A percentile compares a stretch with the other conserved stretches of the same genome.
These are phyloP conservation scores for Cryptophagus acutangulus DNA, from an alignment of 2,888 invertebrate species.

Conservation along the genomic window DNA sequence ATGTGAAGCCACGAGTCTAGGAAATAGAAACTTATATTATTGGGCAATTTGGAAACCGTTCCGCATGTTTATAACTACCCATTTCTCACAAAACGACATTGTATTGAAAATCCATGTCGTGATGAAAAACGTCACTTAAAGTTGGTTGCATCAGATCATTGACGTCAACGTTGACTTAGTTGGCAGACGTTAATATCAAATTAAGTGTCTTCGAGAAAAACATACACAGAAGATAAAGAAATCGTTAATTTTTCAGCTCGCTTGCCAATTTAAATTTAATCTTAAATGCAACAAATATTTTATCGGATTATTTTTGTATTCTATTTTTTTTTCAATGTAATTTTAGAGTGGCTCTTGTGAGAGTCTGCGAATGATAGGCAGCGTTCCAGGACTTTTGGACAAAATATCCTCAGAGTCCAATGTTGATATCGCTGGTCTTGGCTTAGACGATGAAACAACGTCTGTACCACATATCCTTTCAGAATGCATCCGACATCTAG, in stretches of 20 bases:
- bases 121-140: slow-evolving; percentile 20
- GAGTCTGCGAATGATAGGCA: slow-evolving; percentile 55
- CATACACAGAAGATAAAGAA: slow-evolving; percentile 4
- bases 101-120: slow-evolving; percentile 18
- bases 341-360: slow-evolving; percentile 76
- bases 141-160: slow-evolving; percentile 34
- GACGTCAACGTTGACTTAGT: slow-evolving; percentile 37
- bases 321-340: slow-evolving; percentile 11
- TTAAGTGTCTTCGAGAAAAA: background rate
- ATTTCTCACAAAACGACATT: background rate
- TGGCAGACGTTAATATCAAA: slow-evolving; percentile 22
- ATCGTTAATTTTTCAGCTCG: too few relatives aligned
- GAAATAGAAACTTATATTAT: too few relatives aligned
- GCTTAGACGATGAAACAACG: slow-evolving; percentile 47
- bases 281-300: too few relatives aligned
- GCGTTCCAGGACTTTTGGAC: slow-evolving; percentile 48
- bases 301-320: too few relatives aligned
- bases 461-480: slow-evolving; percentile 73
- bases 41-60: too few relatives aligned
- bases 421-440: slow-evolving; percentile 47
- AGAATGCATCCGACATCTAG: slow-evolving; percentile 76
- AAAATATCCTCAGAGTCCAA: slow-evolving; percentile 47
- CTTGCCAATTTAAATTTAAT: too few relatives aligned
- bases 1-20: too few relatives aligned
- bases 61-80: too few relatives aligned